Base-by-base conservation (phyloP, 2,113 vertebrate genomes). In the Phylloscopus trochilus region DNA sequence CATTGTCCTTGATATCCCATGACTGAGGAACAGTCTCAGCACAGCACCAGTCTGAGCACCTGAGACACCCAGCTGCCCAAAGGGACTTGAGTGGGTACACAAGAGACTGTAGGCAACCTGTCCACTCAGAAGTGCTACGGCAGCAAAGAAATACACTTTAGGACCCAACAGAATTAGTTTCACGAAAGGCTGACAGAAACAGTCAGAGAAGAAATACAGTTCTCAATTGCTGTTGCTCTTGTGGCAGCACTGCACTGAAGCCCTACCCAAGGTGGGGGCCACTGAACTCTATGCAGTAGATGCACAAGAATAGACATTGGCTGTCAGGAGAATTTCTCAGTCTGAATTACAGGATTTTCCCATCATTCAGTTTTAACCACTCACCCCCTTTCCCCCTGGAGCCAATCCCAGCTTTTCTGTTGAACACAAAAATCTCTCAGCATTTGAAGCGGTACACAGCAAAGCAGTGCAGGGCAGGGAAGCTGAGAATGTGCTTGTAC, bases 301-400 rank as follows among this genome's bases (percentile, higher is more conserved):
- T 10, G 41, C 15, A 31, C 0, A 0, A 49, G 10, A 76, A 83
- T 2, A 74, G 52, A 89, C 21, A 20, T 16, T 5, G 30, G 22
- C 33, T 41, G 12, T 33, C 63, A 86, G 47, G 39, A 92, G n/a
- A 80, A 70, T 16, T 55, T 81, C 8, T 2, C 22, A 37, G 31
- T 20, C 24, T 64, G 56, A 88, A 75, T 77, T 23, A 80, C 2
- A 3, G 35, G 14, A 60, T 70, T 96, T 88, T 47, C 72, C 33
- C 33, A 81, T 46, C 60, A n/a, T 59, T 70, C 51, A 15, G 12
- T 47, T 91, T 87, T 77, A 87, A 81, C 24, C 41, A 49, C 47
- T 74, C 67, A 21, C 15, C n/a, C 44, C 66, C 44, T 75, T 79
- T 47, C 19, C 23, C 76, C 13, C 35, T 28, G 9, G 7, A 75